Conservation (phyloP, 2,797 vertebrate species). For the Mormyrops attenuatus region DNA sequence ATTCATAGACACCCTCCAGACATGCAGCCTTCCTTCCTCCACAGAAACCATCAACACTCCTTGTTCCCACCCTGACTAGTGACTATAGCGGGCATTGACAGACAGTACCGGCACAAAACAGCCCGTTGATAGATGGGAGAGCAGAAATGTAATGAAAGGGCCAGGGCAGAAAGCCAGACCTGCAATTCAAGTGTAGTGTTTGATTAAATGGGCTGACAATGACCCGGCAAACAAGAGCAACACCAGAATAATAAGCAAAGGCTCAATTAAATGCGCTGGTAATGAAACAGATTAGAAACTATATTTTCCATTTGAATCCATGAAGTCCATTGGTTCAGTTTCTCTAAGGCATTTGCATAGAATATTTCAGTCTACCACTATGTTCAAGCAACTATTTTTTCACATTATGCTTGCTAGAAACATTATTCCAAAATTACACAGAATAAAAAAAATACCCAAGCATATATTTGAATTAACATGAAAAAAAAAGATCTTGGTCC, state of each 20-base stretch:
- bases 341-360: constrained; percentile 19
- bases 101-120: neutral
- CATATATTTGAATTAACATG: neutral
- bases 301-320: neutral
- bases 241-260: neutral
- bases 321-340: neutral
- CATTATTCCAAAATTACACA: neutral
- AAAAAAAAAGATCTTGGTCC: constrained; percentile 1
- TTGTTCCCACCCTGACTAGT: neutral
- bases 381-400: neutral
- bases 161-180: neutral
- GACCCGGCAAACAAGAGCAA: neutral
- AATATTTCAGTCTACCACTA: neutral
- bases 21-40: neutral
- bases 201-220: neutral
- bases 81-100: neutral
- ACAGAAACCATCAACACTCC: neutral
- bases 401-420: neutral
- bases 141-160: neutral
- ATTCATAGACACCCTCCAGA: neutral
- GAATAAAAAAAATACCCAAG: neutral
- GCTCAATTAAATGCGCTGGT: neutral
- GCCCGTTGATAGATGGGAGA: neutral
- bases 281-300: neutral
- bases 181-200: neutral